Base-by-base conservation (phyloP, 2,888 invertebrate species). In the Caenorhabditis wallacei region DNA sequence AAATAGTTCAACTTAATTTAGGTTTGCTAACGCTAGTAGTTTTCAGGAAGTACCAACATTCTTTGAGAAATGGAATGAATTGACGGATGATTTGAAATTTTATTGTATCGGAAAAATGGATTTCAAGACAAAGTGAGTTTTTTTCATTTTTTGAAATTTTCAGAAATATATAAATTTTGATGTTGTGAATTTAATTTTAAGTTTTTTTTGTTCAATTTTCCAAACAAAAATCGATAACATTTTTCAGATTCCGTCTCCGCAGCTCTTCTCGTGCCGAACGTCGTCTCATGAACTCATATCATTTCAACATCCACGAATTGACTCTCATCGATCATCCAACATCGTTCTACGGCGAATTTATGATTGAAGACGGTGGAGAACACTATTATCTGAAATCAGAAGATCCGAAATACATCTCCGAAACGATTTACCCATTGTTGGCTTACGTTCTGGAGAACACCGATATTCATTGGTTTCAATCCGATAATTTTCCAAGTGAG, bases 181-280 rank as follows among this genome's bases (percentile, higher is more conserved):
- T n/a, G n/a, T n/a, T n/a, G n/a, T n/a, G n/a, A n/a, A n/a, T n/a
- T n/a, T n/a, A n/a, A n/a, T n/a, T n/a, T n/a, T n/a, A n/a, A n/a
- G n/a, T n/a, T n/a, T n/a, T n/a, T n/a, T n/a, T n/a, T n/a, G 11
- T 4, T 8, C 40, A 16, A 16, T 4, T 2, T 16, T 40, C 40
- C 35, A 7, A 16, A 20, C 7, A 11, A 53, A 53, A 24, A 22
- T 53, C 8, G 10, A 16, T 8, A 8, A 53, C 22, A n/a, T 1
- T 48, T 53, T 53, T 24, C 53, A 53, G 53, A 53, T 53, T 22
- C 53, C 53, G 22, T 53, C 53, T 53, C 53, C 53, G 53, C 24
- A 4, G 22, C 22, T 10, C 53, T 16, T 53, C 22, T 24, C 53
- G 11, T 18, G 8, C 53, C 24, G 53, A 53, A 53, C 53, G 53